Evolutionary conservation across 2,888 invertebrate genomes (phyloP).

Genomic region (Dichetophora obliterata): DNA sequence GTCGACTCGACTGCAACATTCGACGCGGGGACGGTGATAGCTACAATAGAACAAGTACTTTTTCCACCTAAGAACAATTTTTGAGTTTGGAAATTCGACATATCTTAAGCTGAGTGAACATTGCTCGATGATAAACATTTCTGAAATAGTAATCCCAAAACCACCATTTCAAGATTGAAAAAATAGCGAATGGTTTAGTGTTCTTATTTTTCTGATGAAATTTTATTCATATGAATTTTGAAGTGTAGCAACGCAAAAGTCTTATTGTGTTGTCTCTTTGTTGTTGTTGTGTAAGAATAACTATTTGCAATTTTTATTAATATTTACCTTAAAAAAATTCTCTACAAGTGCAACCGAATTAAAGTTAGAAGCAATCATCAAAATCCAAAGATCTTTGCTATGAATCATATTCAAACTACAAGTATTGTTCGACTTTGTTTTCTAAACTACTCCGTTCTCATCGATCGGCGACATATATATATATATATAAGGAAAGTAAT

Average conservation of each 20-base stretch:
- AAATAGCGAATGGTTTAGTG: not conserved
- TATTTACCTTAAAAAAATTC: too few species aligned
- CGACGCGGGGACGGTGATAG: too few species aligned
- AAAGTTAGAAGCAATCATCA: too few species aligned
- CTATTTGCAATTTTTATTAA: conserved; percentile 24
- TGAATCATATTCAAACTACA: not conserved
- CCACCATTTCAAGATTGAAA: too few species aligned
- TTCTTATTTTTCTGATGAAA: conserved; percentile 11
- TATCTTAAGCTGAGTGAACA: too few species aligned
- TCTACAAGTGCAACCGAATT: too few species aligned
- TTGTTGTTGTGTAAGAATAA: not conserved
- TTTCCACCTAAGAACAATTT: too few species aligned
- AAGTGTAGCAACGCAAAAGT: conserved; percentile 27
- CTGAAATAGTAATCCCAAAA: too few species aligned
- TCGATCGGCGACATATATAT: not conserved
- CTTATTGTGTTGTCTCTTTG: conserved; percentile 6
- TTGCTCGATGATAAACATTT: too few species aligned
- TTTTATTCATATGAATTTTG: conserved; percentile 35
- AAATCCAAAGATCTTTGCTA: not conserved
- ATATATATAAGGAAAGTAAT: not conserved
- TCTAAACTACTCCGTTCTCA: not conserved
- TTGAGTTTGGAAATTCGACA: too few species aligned
- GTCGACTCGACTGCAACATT: too few species aligned
- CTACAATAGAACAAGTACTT: too few species aligned
- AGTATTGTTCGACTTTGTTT: not conserved